Conservation (phyloP, 1,140 invertebrate species). For the Laupala kohalensis region DNA sequence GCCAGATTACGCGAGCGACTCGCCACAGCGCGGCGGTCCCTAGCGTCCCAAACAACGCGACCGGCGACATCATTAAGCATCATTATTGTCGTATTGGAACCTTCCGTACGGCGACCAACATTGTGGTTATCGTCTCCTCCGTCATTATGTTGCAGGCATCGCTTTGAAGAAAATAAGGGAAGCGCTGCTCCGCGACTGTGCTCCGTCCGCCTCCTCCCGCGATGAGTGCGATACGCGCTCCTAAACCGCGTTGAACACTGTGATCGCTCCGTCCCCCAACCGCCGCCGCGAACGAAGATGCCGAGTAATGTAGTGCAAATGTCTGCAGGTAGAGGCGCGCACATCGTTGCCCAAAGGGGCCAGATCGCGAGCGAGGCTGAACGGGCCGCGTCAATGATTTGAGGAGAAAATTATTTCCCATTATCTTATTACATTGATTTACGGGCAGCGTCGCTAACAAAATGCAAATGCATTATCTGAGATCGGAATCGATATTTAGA, state of each 20-base stretch:
- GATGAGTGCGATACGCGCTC: background rate
- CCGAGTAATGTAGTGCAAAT: background rate
- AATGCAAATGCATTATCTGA: background rate
- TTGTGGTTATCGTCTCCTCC: conserved; percentile 7
- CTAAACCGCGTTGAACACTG: background rate
- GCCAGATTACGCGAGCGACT: background rate
- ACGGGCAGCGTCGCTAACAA: background rate
- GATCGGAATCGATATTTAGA: background rate
- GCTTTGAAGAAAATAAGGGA: background rate
- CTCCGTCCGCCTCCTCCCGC: too few relatives aligned
- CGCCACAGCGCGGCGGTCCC: background rate
- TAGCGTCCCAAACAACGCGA: conserved; percentile 5
- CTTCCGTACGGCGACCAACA: conserved; percentile 11
- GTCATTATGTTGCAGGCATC: background rate
- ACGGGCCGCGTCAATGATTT: background rate
- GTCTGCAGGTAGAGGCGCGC: background rate
- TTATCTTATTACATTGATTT: background rate
- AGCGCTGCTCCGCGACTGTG: background rate
- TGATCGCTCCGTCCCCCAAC: background rate
- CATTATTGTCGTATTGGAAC: conserved; percentile 14
- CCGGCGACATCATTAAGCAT: conserved; percentile 14
- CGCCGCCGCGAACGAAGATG: background rate
- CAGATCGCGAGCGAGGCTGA: background rate
- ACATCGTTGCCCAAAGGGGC: background rate
- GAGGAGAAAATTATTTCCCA: background rate